Base-by-base conservation (phyloP, 1,140 invertebrate species). In the Propsilocerus akamusi region DNA sequence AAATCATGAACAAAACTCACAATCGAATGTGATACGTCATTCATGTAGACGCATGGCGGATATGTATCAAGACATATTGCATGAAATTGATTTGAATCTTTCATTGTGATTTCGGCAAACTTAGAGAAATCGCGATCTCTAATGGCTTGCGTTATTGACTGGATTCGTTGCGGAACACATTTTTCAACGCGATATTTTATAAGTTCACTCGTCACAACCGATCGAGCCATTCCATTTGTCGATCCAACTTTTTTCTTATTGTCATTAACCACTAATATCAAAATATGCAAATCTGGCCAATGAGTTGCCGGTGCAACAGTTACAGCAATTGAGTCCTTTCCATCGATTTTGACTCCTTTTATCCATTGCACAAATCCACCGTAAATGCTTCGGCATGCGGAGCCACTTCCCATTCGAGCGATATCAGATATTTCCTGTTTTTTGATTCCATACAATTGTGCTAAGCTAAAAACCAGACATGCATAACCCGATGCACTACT, bases 401-500 rank as follows among this genome's bases (percentile, higher is more conserved):
- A 96, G 8, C 96, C 97, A 47, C 93, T 97, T 20, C 96, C 96
- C 53, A 77, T 66, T 56, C 91, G 75, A 2, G 91, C 90, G 50
- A 95, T 78, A 7, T 68, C 68, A 47, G 87, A 86, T n/a, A 95
- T 71, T 57, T 95, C 83, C 51, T 79, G 81, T 53, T 67, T 55
- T 2, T 82, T 68, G 10, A 94, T 65, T 55, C 77, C 76, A 60
- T 83, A 94, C 1, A 94, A 59, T 52, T 80, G 72, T 6, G 85
- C 77, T 25, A 97, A 61, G 17, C 86, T 76, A 55, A 72, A 77
- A 0, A 85, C 82, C 28, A 91, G 68, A 64, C 85, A 94, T 22
- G 96, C 93, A 70, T 97, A 99, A 22, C 96, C 97, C 50, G 96
- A 92, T 51, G 97, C 96, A 53, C 94, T 97, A 4, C 93, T 97